These are phyloP conservation scores for Idaea biselata DNA, from an alignment of 2,888 invertebrate genomes.

Conservation along the genomic window DNA sequence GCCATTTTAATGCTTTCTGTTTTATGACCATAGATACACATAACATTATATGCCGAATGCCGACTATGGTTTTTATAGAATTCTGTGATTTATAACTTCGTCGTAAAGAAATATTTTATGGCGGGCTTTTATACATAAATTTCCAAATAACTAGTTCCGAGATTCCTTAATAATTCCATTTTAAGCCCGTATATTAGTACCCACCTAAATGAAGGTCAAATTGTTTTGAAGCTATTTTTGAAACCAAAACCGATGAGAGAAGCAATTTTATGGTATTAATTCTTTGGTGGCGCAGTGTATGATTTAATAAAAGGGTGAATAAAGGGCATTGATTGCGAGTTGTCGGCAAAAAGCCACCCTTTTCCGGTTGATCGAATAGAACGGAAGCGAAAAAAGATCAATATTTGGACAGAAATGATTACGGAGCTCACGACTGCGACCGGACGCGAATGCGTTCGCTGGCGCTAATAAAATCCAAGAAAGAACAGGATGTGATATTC, in stretches of 20 bases:
- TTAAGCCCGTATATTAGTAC: neutral
- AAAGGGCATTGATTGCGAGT: conserved; percentile 59
- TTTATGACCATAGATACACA: conserved; percentile 46
- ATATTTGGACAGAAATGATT: conserved; percentile 78
- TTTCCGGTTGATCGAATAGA: conserved; percentile 58
- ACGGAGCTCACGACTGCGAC: conserved; percentile 60
- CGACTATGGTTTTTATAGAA: conserved; percentile 43
- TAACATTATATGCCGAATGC: neutral
- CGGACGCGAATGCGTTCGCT: conserved; percentile 66
- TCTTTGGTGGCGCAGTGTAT: conserved; percentile 13
- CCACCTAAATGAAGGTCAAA: conserved; percentile 4
- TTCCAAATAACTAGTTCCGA: conserved; percentile 21
- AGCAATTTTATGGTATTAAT: neutral
- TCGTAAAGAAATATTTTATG: conserved; percentile 39
- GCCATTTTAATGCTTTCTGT: conserved; percentile 51
- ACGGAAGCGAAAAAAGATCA: conserved; percentile 74
- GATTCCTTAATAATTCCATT: conserved; percentile 18
- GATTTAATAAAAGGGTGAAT: conserved; percentile 49
- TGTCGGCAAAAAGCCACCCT: conserved; percentile 58
- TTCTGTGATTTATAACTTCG: conserved; percentile 44
- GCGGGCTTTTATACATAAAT: conserved; percentile 27
- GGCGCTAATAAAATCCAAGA: conserved; percentile 68
- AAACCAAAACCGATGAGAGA: neutral
- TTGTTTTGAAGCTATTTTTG: neutral
- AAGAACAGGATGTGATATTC: conserved; percentile 75